These are phyloP conservation scores for Sitta europaea DNA, from an alignment of 2,113 vertebrate species.

Conservation along the genomic window DNA sequence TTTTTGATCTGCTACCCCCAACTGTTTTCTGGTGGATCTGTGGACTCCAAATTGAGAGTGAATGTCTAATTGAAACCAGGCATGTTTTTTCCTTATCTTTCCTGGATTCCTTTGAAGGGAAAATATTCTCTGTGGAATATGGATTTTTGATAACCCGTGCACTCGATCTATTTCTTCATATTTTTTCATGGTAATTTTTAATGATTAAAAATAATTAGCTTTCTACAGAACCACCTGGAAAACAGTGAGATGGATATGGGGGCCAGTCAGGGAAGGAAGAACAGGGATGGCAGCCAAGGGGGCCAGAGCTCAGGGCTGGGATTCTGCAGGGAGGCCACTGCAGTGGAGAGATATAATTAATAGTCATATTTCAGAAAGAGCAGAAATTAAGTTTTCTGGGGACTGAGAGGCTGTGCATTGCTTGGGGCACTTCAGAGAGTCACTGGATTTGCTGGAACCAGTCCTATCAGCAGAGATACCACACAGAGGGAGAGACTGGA, in stretches of 20 bases:
- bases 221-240: background rate
- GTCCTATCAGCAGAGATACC: background rate
- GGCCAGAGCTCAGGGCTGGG: background rate
- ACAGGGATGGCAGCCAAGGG: background rate
- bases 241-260: background rate
- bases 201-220: background rate
- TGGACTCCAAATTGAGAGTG: background rate
- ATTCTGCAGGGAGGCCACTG: background rate
- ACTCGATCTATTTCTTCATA: background rate
- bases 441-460: background rate
- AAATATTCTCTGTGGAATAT: background rate
- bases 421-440: background rate
- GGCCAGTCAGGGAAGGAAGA: background rate
- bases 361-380: background rate
- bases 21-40: background rate
- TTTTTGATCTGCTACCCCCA: background rate
- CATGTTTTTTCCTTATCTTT: background rate
- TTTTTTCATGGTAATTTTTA: background rate
- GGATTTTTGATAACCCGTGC: background rate
- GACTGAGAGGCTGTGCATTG: rapidly evolving
- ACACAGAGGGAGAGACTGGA: background rate
- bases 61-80: background rate
- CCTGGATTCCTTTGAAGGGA: background rate
- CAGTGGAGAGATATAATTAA: background rate
- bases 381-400: background rate